Evolutionary conservation across 2,888 invertebrate species (phyloP).

Genomic region (Tetanocera ferruginea): DNA sequence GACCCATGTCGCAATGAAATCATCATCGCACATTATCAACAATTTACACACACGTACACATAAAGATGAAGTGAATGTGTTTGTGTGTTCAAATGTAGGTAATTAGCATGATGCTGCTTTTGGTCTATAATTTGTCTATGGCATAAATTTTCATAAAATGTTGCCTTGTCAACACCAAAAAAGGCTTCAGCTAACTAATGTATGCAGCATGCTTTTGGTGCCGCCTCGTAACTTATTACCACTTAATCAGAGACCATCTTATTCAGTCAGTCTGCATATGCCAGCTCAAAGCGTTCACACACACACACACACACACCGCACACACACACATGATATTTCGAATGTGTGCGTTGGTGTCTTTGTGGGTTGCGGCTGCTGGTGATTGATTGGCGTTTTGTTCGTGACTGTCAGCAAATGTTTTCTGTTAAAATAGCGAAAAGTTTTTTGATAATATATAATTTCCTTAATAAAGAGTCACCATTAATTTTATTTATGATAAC

Average conservation of each 20-base stretch:
- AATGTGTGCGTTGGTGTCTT: background rate
- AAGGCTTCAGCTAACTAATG: conserved; percentile 12
- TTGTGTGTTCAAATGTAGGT: background rate
- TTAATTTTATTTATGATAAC: background rate
- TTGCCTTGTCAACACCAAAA: conserved; percentile 22
- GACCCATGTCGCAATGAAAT: too few species aligned
- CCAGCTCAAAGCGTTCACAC: background rate
- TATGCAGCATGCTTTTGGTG: background rate
- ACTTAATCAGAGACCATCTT: too few species aligned
- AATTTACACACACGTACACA: too few species aligned
- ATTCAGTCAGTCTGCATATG: too few species aligned
- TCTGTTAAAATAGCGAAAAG: background rate
- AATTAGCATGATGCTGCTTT: conserved; percentile 10
- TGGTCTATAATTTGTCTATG: conserved; percentile 23
- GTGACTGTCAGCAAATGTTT: background rate
- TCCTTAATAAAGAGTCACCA: background rate
- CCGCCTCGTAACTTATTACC: too few species aligned
- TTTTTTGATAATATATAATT: background rate
- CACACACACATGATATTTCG: background rate
- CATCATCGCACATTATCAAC: too few species aligned
- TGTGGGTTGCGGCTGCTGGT: background rate
- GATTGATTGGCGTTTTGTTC: background rate
- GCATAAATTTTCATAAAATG: conserved; percentile 29
- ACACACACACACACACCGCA: background rate
- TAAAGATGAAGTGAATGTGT: background rate